Base-by-base conservation (phyloP, 2,797 vertebrate genomes). In the Rhabdophis nuchalis region DNA sequence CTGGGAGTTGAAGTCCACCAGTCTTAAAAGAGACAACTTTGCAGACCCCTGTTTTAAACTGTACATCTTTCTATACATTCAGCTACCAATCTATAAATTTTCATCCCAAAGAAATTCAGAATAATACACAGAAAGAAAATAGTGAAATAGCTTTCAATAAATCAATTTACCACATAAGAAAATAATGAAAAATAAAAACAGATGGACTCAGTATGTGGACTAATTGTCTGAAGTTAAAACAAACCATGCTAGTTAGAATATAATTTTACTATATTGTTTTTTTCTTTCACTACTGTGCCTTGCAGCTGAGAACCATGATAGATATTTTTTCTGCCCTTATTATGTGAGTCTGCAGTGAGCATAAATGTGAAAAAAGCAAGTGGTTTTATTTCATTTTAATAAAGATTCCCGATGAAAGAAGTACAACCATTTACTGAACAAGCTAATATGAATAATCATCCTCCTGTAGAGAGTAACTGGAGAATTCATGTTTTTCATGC, bases 231-330 rank as follows among this genome's bases (percentile, higher is more conserved):
- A 23, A 36, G 25, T 85, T 16, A 56, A 90, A 93, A 95, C 89
- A 96, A 94, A 94, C 96, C 93, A 93, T 94, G 85, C 86, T 95
- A 96, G 97, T 96, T 96, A 96, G 89, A 16, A 32, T 92, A 94
- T 93, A 96, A 95, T 87, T 94, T 93, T 96, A 93, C 86, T 92
- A 86, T 4, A 52, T 94, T 95, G 41, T 93, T 85, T 93, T 96
- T 23, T 95, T 95, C 94, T 96, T 96, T 54, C 93, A 95, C 85
- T 92, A 46, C 50, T 94, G 89, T 92, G 64, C 87, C 91, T 89
- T 96, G 32, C 87, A 94, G 93, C 25, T 61, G 93, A 94, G 10
- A 12, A 87, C 1, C 96, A 96, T 97, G 96, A 95, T 95, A 93
- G 89, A 86, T 93, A 91, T 94, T 94, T 97, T 95, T 93, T 50